Evolutionary conservation across 2,888 invertebrate species (phyloP).

Genomic region (Drosophila ustulata): DNA sequence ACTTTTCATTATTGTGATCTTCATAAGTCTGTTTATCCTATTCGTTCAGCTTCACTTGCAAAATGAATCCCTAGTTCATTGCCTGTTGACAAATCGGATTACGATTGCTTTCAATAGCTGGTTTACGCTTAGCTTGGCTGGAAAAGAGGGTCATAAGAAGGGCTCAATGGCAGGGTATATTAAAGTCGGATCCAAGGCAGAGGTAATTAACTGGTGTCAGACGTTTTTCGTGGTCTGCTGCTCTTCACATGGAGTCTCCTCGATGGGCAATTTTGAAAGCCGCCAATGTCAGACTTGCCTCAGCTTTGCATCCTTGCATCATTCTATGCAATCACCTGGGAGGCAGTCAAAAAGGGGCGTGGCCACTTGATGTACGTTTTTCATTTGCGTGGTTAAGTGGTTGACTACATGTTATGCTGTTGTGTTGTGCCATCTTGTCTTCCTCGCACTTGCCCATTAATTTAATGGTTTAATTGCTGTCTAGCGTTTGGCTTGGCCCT

Average conservation of each 20-base stretch:
- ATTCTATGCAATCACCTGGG: slow-evolving; percentile 62
- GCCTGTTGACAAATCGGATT: background rate
- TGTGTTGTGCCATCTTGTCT: slow-evolving; percentile 34
- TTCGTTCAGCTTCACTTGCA: slow-evolving; percentile 1
- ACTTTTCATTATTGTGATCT: background rate
- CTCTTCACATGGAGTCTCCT: slow-evolving; percentile 5
- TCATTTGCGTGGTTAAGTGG: slow-evolving; percentile 63
- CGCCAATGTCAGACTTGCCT: slow-evolving; percentile 29
- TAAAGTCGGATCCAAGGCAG: background rate
- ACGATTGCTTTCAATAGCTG: background rate
- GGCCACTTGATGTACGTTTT: slow-evolving; percentile 66
- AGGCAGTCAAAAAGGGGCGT: slow-evolving; percentile 70
- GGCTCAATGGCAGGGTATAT: slow-evolving; percentile 16
- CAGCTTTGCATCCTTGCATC: slow-evolving; percentile 27
- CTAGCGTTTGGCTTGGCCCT: slow-evolving; percentile 9
- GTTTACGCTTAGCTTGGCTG: background rate
- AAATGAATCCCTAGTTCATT: background rate
- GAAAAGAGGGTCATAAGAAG: background rate
- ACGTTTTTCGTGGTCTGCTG: background rate
- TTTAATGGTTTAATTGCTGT: slow-evolving; percentile 78
- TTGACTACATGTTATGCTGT: background rate
- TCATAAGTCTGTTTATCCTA: background rate
- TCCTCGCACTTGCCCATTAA: slow-evolving; percentile 70
- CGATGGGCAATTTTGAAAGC: slow-evolving; percentile 65
- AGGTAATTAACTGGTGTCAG: slow-evolving; percentile 8